phyloP scores from a whole-genome alignment of 2,113 vertebrate genomes.

The Dicerorhinus sumatrensis region DNA sequence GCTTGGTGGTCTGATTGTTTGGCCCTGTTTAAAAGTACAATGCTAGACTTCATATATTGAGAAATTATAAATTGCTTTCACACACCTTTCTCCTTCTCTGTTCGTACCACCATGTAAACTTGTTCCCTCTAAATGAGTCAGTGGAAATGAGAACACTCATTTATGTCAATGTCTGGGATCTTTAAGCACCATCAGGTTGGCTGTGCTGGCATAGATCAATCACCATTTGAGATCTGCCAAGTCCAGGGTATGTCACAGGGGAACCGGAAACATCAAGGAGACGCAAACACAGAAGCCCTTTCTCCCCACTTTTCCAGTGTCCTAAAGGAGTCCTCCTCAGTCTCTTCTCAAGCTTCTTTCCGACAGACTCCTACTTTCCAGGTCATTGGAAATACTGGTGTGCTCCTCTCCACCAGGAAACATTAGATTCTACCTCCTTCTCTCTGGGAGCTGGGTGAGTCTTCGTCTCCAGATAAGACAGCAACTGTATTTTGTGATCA shows the following conservation, averaged over 20 bases:
- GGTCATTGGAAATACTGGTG: constrained; percentile 73
- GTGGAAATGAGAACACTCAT: background rate
- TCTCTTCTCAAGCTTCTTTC: background rate
- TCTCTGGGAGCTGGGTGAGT: background rate
- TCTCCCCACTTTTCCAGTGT: background rate
- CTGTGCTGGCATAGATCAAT: background rate
- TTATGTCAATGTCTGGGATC: background rate
- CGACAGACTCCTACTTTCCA: constrained; percentile 55
- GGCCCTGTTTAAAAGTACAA: background rate
- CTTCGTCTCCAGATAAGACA: constrained; percentile 1
- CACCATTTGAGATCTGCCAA: background rate
- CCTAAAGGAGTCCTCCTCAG: background rate
- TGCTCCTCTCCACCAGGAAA: background rate
- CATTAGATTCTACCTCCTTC: constrained; percentile 52
- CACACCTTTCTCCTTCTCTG: background rate
- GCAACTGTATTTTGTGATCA: background rate
- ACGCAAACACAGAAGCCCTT: background rate
- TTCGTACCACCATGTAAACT: background rate
- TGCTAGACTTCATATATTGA: background rate
- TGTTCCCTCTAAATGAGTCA: background rate
- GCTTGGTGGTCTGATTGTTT: background rate
- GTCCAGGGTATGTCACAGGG: background rate
- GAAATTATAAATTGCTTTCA: background rate
- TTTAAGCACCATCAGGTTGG: background rate
- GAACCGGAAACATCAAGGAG: background rate